Evolutionary conservation across 2,888 invertebrate genomes (phyloP).

Genomic region (Rotaria macrura): DNA sequence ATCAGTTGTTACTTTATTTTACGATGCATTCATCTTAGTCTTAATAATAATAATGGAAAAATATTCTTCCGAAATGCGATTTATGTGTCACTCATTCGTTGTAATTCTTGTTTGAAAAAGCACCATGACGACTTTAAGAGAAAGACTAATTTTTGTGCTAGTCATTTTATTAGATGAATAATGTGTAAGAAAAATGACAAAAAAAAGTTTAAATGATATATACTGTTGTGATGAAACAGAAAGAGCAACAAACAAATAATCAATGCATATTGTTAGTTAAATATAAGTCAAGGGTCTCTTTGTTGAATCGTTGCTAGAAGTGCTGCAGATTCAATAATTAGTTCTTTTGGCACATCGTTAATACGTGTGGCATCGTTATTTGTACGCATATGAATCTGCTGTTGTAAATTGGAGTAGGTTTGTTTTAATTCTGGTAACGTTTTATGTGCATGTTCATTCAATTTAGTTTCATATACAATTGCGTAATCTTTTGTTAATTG

Average conservation of each 20-base stretch:
- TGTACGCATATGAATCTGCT: background rate
- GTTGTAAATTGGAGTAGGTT: background rate
- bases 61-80: no score
- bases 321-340: background rate
- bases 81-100: no score
- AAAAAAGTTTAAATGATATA: background rate
- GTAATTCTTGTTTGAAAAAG: background rate
- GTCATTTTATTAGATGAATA: background rate
- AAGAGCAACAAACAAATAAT: background rate
- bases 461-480: conserved; percentile 1
- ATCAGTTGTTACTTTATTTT: no score
- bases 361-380: conserved; percentile 3
- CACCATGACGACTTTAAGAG: no score
- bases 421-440: background rate
- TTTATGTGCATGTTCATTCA: background rate
- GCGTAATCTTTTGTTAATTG: background rate
- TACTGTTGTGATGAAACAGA: background rate
- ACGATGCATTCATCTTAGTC: no score
- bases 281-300: background rate
- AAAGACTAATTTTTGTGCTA: no score
- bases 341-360: conserved; percentile 17
- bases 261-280: background rate
- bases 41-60: no score
- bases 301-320: background rate
- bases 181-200: background rate